Base-by-base conservation (phyloP, 2,888 invertebrate species). In the Pycnomerus fuliginosus region DNA sequence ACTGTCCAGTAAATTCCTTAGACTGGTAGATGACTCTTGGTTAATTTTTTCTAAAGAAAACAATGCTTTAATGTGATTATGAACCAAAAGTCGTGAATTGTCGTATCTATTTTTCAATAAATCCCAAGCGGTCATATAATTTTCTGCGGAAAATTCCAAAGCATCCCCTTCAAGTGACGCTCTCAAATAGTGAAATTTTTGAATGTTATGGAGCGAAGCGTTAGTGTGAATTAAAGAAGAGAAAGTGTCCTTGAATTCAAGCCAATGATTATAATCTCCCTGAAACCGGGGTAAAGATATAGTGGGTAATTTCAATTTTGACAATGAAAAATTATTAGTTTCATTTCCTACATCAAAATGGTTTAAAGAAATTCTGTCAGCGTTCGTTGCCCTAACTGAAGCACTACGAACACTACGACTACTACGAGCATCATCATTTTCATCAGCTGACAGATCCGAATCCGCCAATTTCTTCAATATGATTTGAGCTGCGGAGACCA, bases 51-150 rank as follows among this genome's bases (percentile, higher is more conserved):
- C 23, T 22, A 29, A 29, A 15, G 30, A 27, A 48, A 56, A 55
- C 4, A 47, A 10, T 3, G 44, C 38, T 11, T 32, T 34, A 16
- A 52, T 32, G 31, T 50, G 50, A 25, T 43, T 29, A 11, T 50
- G 47, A 1, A 51, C 17, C 10, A 55, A 32, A n/a, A 51, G 27
- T n/a, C 38, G 24, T 8, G n/a, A 41, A 27, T 55, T 55, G 36
- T 53, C 39, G 25, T 29, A 51, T 8, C 51, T 24, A 14, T 51
- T 39, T 13, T 34, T 23, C 4, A 55, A 24, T 23, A 53, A 23
- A 12, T 50, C 44, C 51, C 50, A 48, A n/a, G 55, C 55, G 2
- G 32, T 16, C 2, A 2, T 2, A 27, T 51, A 55, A 33, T 50
- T 53, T 11, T 35, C 30, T 4, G 34, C n/a, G 7, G 48, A 43